Conservation (phyloP, 2,113 vertebrate species). For the Clupea harengus region DNA sequence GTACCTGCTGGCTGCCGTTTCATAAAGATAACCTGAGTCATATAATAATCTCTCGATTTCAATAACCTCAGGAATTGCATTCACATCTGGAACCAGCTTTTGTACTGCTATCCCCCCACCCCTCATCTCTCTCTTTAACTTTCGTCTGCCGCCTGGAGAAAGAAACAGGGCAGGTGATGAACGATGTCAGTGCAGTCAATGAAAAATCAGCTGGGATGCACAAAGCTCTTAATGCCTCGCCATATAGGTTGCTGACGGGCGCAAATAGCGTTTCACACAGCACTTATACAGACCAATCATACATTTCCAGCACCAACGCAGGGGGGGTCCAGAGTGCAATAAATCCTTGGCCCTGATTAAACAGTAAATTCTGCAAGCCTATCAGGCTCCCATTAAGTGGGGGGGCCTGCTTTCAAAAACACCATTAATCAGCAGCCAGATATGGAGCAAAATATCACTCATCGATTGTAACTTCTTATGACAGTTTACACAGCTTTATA, state of each 20-base stretch:
- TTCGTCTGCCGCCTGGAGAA: conserved; percentile 34
- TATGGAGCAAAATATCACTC: conserved; percentile 92
- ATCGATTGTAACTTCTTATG: conserved; percentile 98
- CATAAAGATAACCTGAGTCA: not conserved
- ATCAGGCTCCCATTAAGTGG: conserved; percentile 93
- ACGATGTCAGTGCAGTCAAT: conserved; percentile 75
- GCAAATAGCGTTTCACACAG: conserved; percentile 73
- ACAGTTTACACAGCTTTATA: conserved; percentile 99
- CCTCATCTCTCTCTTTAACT: not conserved
- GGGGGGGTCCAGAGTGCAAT: conserved; percentile 61
- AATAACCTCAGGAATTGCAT: not conserved
- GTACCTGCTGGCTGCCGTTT: too few relatives aligned
- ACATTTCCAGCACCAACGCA: conserved; percentile 65
- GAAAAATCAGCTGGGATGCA: conserved; percentile 74
- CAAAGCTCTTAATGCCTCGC: conserved; percentile 75
- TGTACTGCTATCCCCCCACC: not conserved
- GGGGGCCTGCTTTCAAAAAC: conserved; percentile 85
- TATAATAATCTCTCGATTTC: not conserved
- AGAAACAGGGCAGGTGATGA: conserved; percentile 67
- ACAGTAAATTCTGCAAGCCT: conserved; percentile 96
- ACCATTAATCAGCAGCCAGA: conserved; percentile 91
- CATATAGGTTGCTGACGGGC: conserved; percentile 77
- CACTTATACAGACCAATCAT: conserved; percentile 76
- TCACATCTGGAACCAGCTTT: not conserved
- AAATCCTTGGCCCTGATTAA: conserved; percentile 94